Evolutionary conservation across 1,140 invertebrate species (phyloP), one percentile per base, ranked within the genome.

Genomic region (Dendrolimus punctatus): DNA sequence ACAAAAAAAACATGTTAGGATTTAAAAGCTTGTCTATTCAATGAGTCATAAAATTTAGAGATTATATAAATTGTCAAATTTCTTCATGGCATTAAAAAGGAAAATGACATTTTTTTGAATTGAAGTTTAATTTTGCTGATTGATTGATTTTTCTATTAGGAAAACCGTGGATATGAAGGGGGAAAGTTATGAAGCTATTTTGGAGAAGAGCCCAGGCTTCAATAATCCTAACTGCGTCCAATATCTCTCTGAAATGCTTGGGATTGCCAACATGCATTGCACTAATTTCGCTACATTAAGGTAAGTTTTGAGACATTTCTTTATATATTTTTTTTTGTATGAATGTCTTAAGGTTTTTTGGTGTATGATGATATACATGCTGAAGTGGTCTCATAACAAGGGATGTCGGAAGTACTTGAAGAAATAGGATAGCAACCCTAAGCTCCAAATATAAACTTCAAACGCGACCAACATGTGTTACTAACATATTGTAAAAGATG

Each of bases 151-250:
- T 72, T 88, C 89, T 58, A 85, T 64, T 90, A 94, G 93, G 87
- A 93, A 93, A 90, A 92, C 91, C 45, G 88, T 92, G 88, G 92
- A 94, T 87, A 90, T 91, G 90, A 93, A 93, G 87, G 92, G 91
- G 69, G 93, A 91, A 84, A 91, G 88, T 67, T 98, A 93, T 91
- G 93, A 96, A 89, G 92, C 93, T 64, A 91, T 95, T 70, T 90
- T 98, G 74, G 91, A 93, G 85, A 93, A 93, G 86, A 94, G 94
- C 71, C 88, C 93, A 66, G 95, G 94, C 65, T 97, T 96, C 90
- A 93, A 94, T 89, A 98, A 97, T 89, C 95, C 95, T 42, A 95
- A 95, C 87, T 95, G 93, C 89, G 92, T 95, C 69, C 92, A 92
- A 85, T 93, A 92, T 89, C 90, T 96, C 54, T 90, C 92, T 61